phyloP scores from a whole-genome alignment of 2,797 vertebrate genomes.

The Mastacembelus armatus region DNA sequence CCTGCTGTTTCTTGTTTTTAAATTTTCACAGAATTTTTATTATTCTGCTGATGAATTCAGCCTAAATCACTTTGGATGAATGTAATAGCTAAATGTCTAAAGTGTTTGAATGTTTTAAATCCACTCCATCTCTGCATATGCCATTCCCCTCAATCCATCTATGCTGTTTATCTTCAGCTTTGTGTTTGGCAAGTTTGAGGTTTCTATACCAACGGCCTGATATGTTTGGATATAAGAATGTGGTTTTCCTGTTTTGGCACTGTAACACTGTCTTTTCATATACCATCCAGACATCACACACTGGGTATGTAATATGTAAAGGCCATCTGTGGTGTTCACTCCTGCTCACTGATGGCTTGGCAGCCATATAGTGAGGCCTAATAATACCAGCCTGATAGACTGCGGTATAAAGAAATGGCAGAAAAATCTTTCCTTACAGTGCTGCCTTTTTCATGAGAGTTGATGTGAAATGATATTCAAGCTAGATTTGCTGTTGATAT shows the following conservation, averaged over 20 bases:
- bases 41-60: slow-evolving; percentile 40
- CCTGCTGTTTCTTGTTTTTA: slow-evolving; percentile 11
- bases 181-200: slow-evolving; percentile 69
- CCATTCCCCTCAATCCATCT: slow-evolving; percentile 62
- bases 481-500: slow-evolving; percentile 62
- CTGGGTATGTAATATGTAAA: slow-evolving; percentile 61
- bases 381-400: slow-evolving; percentile 64
- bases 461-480: slow-evolving; percentile 57
- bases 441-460: slow-evolving; percentile 43
- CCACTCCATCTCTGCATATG: slow-evolving; percentile 33
- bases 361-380: slow-evolving; percentile 51
- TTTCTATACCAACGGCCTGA: slow-evolving; percentile 70
- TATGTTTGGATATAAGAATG: slow-evolving; percentile 77
- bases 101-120: slow-evolving; percentile 29
- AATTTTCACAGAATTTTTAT: slow-evolving; percentile 37
- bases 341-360: slow-evolving; percentile 70
- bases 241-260: slow-evolving; percentile 77
- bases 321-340: slow-evolving; percentile 63
- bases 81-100: slow-evolving; percentile 14
- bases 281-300: slow-evolving; percentile 72
- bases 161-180: slow-evolving; percentile 74
- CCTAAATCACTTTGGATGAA: slow-evolving; percentile 39
- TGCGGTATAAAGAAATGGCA: slow-evolving; percentile 61
- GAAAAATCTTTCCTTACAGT: slow-evolving; percentile 53
- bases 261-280: slow-evolving; percentile 66